Evolutionary conservation across 2,888 invertebrate genomes (phyloP), one percentile per base, ranked within the genome.

Genomic region (Xestia rhomboidea): DNA sequence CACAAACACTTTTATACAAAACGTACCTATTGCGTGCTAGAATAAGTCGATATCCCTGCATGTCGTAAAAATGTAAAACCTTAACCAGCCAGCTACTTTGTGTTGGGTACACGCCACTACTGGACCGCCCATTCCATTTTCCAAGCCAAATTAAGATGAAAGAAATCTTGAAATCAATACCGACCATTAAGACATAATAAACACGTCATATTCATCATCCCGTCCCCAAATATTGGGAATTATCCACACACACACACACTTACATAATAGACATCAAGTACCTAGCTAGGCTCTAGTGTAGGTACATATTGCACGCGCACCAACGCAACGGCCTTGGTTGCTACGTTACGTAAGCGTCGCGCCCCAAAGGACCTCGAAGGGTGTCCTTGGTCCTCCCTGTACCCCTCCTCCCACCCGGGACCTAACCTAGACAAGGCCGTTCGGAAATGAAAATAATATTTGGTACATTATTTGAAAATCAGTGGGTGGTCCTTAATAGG

Each of bases 261-360:
- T 68, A 74, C 70, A 75, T 69, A 70, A 64, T 67, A 72, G 38
- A 70, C 27, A 49, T 68, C 46, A 72, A 66, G 66, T 75, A 41
- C 64, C 41, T 41, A 41, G 41, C 15, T 15, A 75, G 27, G 57
- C 46, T 63, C 67, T 66, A 77, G 76, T 60, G 18, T 79, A 88
- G 41, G 64, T 80, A 88, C 82, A 72, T 81, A 87, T 81, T 90
- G 91, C 91, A 91, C 91, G 88, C 87, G 89, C 85, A 86, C 85
- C 78, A 88, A 88, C 89, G 88, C 88, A 85, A 81, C 86, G 92
- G 90, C 93, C 94, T 93, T 94, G 93, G 92, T 91, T 85, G 88
- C 91, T 79, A 81, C 75, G 90, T 95, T 95, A 94, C 93, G 92
- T 94, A 95, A 95, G 88, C 93, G 94, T 93, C 93, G 92, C 94